Evolutionary conservation across 2,888 invertebrate species (phyloP), one percentile per base, ranked within the genome.

Genomic region (Margaritifera margaritifera): DNA sequence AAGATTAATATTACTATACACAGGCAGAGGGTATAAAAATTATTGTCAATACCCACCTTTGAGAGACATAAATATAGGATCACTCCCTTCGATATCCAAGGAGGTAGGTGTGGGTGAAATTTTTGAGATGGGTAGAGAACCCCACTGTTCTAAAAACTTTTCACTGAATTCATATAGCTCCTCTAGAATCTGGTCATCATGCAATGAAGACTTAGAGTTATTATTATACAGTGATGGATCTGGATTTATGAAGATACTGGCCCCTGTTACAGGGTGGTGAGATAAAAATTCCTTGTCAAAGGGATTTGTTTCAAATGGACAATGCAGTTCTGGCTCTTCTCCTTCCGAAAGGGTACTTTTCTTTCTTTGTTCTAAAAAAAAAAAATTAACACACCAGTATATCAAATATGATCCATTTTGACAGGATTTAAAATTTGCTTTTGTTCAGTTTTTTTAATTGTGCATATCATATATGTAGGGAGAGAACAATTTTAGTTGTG

Each of bases 91-190:
- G 22, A 75, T 66, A 22, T 66, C 69, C 55, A 52, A 27, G 20
- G 60, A 55, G 2, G 59, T 27, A n/a, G 55, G 53, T 6, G 58
- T 56, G 15, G 42, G 42, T 42, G 15, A 42, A 42, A 11, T 15
- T 15, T 2, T 42, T 42, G 42, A 11, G 27, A 52, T 60, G 24
- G 50, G 24, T 22, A 68, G 55, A 55, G 42, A 60, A n/a, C 68
- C 68, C 83, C 85, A 83, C 51, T 67, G 62, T 19, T 82, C 81
- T 61, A 85, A 65, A 72, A 87, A 85, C 24, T 79, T 74, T 50
- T 83, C 85, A 22, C 81, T 83, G 66, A 86, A 85, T 31, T 79
- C 78, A 72, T 79, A 80, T 31, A 85, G 69, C 53, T 84, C 82
- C 57, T 79, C 71, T 11, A 78, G 52, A 20, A 80, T 64, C 31